Conservation (phyloP, 2,797 vertebrate species). For the Dermochelys coriacea region DNA sequence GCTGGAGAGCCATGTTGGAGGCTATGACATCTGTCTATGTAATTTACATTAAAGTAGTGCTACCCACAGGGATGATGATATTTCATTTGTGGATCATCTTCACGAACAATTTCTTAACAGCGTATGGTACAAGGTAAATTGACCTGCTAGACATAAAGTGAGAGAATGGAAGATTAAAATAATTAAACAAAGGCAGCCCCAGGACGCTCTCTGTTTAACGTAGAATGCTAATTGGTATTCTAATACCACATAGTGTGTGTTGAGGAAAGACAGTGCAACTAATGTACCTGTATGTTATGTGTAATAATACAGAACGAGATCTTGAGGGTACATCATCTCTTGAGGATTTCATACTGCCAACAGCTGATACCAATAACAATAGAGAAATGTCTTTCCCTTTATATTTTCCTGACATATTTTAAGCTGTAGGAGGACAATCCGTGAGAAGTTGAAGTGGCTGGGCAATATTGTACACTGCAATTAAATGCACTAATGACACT, state of each 20-base stretch:
- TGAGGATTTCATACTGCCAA: slow-evolving; percentile 62
- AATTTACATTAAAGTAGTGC: neutral
- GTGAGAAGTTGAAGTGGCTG: slow-evolving; percentile 1
- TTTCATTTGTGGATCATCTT: slow-evolving; percentile 54
- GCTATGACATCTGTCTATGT: slow-evolving; percentile 2
- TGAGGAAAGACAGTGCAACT: slow-evolving; percentile 67
- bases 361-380: slow-evolving; percentile 72
- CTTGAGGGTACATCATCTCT: slow-evolving; percentile 66
- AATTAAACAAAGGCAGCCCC: slow-evolving; percentile 64
- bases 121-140: slow-evolving; percentile 65
- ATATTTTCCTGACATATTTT: slow-evolving; percentile 52
- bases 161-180: slow-evolving; percentile 53
- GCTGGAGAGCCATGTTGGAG: neutral
- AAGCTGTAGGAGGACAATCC: neutral
- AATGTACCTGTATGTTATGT: slow-evolving; percentile 70
- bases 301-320: slow-evolving; percentile 48
- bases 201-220: slow-evolving; percentile 65
- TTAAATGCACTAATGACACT: neutral
- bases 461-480: neutral
- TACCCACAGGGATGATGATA: slow-evolving; percentile 49
- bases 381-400: slow-evolving; percentile 53
- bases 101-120: slow-evolving; percentile 29
- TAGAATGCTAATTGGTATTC: slow-evolving; percentile 64
- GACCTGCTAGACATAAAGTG: slow-evolving; percentile 44
- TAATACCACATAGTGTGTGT: slow-evolving; percentile 46